These are phyloP conservation scores for Oscheius sp. DNA, from an alignment of 2,888 invertebrate species.

Conservation along the genomic window DNA sequence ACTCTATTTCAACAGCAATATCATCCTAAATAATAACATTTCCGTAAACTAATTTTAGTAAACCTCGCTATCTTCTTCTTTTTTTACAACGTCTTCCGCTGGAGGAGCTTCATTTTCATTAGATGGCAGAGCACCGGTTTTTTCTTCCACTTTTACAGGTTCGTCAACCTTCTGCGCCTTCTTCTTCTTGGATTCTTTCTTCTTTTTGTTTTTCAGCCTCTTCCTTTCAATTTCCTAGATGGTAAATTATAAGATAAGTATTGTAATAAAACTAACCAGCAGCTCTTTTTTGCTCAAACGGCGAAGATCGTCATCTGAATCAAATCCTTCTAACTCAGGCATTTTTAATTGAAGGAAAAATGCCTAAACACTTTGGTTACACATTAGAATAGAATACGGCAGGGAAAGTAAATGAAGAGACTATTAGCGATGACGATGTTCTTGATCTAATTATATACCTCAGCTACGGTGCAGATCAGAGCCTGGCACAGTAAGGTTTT, in stretches of 20 bases:
- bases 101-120: constrained; percentile 24
- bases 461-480: too few relatives aligned
- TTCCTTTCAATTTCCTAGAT: constrained; percentile 63
- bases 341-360: background rate
- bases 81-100: constrained; percentile 1
- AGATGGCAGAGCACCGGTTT: constrained; percentile 3
- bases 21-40: constrained; percentile 31
- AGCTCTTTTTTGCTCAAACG: constrained; percentile 56
- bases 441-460: too few relatives aligned
- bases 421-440: too few relatives aligned
- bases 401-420: too few relatives aligned
- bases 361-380: background rate
- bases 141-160: constrained; percentile 24
- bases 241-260: background rate
- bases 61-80: constrained; percentile 27
- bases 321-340: constrained; percentile 7
- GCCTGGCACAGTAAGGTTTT: too few relatives aligned
- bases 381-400: background rate
- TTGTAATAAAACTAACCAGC: constrained; percentile 38
- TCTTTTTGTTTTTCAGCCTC: constrained; percentile 68
- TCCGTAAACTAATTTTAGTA: background rate
- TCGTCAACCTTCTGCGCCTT: constrained; percentile 29
- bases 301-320: constrained; percentile 17
- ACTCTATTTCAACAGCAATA: constrained; percentile 66
- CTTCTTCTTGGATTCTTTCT: constrained; percentile 68